Conservation (phyloP, 2,888 invertebrate species). For the Microdon myrmicae region DNA sequence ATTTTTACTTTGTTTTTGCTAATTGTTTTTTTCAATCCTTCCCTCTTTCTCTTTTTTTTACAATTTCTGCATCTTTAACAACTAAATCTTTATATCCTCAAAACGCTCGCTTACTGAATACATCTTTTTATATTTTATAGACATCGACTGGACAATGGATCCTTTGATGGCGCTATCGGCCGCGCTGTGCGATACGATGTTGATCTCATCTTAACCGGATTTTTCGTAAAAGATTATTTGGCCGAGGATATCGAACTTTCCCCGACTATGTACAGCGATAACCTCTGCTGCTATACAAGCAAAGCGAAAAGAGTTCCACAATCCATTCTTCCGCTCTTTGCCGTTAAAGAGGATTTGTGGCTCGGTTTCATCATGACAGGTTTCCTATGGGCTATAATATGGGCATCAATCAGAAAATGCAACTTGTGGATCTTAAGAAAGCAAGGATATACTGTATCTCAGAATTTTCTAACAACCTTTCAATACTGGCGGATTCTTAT, state of each 20-base stretch:
- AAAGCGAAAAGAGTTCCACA: constrained; percentile 65
- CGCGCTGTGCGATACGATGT: constrained; percentile 60
- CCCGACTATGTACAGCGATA: constrained; percentile 63
- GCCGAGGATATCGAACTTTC: constrained; percentile 63
- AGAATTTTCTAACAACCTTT: constrained; percentile 2
- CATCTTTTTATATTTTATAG: constrained; percentile 54
- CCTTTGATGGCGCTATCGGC: constrained; percentile 63
- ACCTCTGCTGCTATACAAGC: constrained; percentile 65
- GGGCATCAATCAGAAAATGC: constrained; percentile 58
- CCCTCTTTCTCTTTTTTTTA: background rate
- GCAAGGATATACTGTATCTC: background rate
- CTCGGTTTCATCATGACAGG: constrained; percentile 59
- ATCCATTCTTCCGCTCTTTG: constrained; percentile 64
- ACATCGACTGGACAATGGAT: constrained; percentile 60
- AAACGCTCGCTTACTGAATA: background rate
- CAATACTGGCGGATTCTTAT: constrained; percentile 57
- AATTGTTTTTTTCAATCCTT: background rate
- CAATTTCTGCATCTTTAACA: background rate
- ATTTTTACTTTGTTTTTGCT: too few relatives aligned
- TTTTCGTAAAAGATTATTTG: constrained; percentile 67
- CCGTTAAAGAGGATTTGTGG: constrained; percentile 63
- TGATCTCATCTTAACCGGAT: constrained; percentile 64
- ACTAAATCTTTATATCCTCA: background rate
- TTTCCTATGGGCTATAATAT: constrained; percentile 56
- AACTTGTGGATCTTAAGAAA: constrained; percentile 53